phyloP scores from a whole-genome alignment of 2,797 vertebrate species.

The Oreortyx pictus region DNA sequence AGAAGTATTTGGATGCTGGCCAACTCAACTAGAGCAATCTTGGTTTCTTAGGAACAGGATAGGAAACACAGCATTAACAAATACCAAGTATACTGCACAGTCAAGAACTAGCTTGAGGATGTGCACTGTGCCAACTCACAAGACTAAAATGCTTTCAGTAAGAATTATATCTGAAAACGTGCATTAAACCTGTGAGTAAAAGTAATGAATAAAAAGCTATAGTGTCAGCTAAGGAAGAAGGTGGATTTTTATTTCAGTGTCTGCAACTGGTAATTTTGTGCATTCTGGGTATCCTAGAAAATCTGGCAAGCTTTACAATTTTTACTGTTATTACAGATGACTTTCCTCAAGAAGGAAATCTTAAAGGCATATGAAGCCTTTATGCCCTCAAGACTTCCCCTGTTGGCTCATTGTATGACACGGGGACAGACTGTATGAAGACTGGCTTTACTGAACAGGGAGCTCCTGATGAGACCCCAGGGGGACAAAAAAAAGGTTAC shows the following conservation, averaged over 20 bases:
- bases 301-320: background rate
- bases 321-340: background rate
- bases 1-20: background rate
- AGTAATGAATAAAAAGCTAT: background rate
- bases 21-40: background rate
- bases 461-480: too few relatives aligned
- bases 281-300: background rate
- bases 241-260: background rate
- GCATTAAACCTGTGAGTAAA: background rate
- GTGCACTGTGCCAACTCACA: background rate
- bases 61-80: background rate
- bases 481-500: too few relatives aligned
- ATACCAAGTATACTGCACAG: background rate
- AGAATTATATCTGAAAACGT: background rate
- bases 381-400: too few relatives aligned
- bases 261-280: background rate
- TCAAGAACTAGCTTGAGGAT: background rate
- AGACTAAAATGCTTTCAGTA: background rate
- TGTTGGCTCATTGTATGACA: too few relatives aligned
- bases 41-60: background rate
- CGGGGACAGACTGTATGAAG: too few relatives aligned
- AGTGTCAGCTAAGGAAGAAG: background rate
- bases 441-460: too few relatives aligned
- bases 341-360: too few relatives aligned
- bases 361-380: too few relatives aligned